These are phyloP conservation scores for Oegoconia quadripuncta DNA, from an alignment of 2,888 invertebrate species.

Conservation along the genomic window DNA sequence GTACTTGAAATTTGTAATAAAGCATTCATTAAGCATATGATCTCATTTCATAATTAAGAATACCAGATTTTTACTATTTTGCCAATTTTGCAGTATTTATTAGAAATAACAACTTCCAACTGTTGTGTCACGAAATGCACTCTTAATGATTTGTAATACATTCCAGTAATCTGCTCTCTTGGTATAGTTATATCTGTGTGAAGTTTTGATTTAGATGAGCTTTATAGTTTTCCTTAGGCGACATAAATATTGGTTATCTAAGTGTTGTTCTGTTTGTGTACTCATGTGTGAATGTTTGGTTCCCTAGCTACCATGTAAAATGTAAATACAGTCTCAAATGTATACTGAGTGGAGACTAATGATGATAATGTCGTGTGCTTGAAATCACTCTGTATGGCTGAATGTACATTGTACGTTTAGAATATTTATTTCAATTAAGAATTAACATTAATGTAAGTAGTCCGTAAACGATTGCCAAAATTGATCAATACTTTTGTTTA, in stretches of 20 bases:
- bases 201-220: conserved; percentile 58
- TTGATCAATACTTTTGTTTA: conserved; percentile 72
- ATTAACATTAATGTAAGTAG: conserved; percentile 66
- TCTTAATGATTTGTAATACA: conserved; percentile 54
- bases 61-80: conserved; percentile 41
- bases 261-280: conserved; percentile 56
- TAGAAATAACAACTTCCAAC: conserved; percentile 35
- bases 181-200: conserved; percentile 53
- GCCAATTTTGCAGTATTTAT: conserved; percentile 42
- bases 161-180: conserved; percentile 63
- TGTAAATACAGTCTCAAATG: conserved; percentile 60
- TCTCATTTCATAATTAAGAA: conserved; percentile 68
- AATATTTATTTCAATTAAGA: conserved; percentile 71
- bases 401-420: conserved; percentile 59
- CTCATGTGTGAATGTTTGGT: conserved; percentile 53
- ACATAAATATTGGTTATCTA: conserved; percentile 52
- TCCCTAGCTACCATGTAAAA: conserved; percentile 45
- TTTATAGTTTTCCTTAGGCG: conserved; percentile 67
- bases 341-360: conserved; percentile 39
- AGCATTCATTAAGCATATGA: conserved; percentile 60
- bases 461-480: conserved; percentile 75
- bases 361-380: conserved; percentile 45
- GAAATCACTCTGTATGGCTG: conserved; percentile 54
- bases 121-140: conserved; percentile 45
- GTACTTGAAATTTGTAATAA: conserved; percentile 46